Evolutionary conservation across 2,888 invertebrate genomes (phyloP).

Genomic region (Drosophila anceps): DNA sequence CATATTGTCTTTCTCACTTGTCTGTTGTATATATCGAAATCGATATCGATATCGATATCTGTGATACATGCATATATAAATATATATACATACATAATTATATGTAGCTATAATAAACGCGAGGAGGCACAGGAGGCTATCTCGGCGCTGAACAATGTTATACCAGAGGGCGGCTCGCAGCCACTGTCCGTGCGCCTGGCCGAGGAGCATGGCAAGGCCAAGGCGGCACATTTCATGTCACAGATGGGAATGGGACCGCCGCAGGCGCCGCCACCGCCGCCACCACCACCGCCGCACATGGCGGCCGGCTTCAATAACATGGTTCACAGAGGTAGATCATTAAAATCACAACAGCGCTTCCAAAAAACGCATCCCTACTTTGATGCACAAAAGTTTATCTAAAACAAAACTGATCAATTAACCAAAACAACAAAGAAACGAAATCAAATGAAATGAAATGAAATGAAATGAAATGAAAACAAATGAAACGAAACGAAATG

Average conservation of each 20-base stretch:
- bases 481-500: neutral
- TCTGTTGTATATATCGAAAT: neutral
- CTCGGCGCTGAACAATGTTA: conserved; percentile 92
- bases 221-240: conserved; percentile 84
- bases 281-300: conserved; percentile 67
- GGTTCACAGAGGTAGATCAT: conserved; percentile 86
- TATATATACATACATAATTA: neutral
- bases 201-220: conserved; percentile 85
- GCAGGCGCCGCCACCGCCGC: conserved; percentile 72
- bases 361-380: conserved; percentile 85
- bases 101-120: conserved; percentile 91
- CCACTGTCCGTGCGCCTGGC: conserved; percentile 90
- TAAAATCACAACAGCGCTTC: conserved; percentile 85
- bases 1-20: conserved; percentile 1
- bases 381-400: conserved; percentile 83
- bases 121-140: conserved; percentile 97
- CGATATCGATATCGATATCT: conserved; percentile 1
- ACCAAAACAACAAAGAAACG: conserved; percentile 20
- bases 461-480: neutral
- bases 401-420: conserved; percentile 51
- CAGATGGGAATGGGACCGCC: conserved; percentile 79
- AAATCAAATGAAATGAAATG: conserved; percentile 3
- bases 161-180: conserved; percentile 93
- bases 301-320: conserved; percentile 83
- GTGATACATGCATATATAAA: neutral